phyloP scores from a whole-genome alignment of 2,797 vertebrate species.

The Tiaroga cobitis region DNA sequence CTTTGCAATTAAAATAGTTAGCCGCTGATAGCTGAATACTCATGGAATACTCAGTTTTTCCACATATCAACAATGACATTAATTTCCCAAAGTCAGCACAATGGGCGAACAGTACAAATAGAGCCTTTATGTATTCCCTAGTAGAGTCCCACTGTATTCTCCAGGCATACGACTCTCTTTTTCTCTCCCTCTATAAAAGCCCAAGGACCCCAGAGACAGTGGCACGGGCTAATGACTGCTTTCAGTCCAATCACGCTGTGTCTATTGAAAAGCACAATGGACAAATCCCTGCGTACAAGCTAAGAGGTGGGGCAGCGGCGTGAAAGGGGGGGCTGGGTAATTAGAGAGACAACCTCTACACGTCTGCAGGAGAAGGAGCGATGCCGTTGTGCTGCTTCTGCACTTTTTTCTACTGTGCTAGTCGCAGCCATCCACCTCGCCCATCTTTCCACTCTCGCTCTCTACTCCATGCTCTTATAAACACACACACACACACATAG shows the following conservation, averaged over 20 bases:
- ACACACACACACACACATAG: conserved; percentile 29
- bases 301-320: conserved; percentile 33
- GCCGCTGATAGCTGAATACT: conserved; percentile 79
- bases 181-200: conserved; percentile 66
- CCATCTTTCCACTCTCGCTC: conserved; percentile 17
- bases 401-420: conserved; percentile 47
- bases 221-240: conserved; percentile 74
- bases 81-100: conserved; percentile 69
- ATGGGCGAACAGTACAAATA: conserved; percentile 75
- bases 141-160: conserved; percentile 72
- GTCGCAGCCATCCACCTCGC: conserved; percentile 28
- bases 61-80: conserved; percentile 75
- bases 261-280: conserved; percentile 59
- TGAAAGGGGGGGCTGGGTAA: conserved; percentile 2
- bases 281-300: conserved; percentile 41
- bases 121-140: conserved; percentile 76
- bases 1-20: conserved; percentile 79
- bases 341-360: conserved; percentile 46
- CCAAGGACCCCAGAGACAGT: conserved; percentile 74
- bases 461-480: conserved; percentile 11
- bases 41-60: conserved; percentile 83
- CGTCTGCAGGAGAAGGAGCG: conserved; percentile 22
- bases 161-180: conserved; percentile 69
- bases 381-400: conserved; percentile 49
- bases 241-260: conserved; percentile 58